Percentiles rank a stretch among this genome's conserved stretches.
phyloP scores from a whole-genome alignment of 2,113 vertebrate species.

The Callipepla californica region DNA sequence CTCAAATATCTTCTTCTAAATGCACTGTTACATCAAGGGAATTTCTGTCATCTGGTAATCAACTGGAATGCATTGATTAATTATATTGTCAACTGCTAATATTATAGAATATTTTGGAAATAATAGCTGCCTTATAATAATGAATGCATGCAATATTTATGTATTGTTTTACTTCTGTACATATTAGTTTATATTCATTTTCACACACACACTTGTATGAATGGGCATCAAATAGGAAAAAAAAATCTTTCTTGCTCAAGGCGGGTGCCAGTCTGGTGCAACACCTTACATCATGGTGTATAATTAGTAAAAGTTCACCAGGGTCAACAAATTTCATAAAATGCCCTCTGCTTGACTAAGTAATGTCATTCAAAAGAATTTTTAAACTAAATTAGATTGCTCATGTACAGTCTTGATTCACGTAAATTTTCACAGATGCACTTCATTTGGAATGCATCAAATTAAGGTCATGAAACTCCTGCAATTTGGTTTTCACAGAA shows the following conservation, averaged over 20 bases:
- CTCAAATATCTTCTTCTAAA: neutral
- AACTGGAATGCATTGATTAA: neutral
- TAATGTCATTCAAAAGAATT: neutral
- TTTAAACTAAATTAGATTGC: neutral
- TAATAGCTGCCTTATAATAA: neutral
- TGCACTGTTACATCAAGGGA: neutral
- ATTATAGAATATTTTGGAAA: neutral
- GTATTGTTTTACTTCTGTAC: neutral
- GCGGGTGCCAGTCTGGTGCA: neutral
- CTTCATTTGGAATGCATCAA: slow-evolving; percentile 29
- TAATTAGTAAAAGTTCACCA: neutral
- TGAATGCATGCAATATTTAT: neutral
- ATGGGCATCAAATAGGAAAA: neutral
- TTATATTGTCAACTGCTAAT: neutral
- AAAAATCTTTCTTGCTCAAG: neutral
- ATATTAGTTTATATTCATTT: neutral
- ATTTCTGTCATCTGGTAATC: neutral
- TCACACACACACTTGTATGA: no score
- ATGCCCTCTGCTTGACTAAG: neutral
- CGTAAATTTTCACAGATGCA: neutral
- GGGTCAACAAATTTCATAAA: neutral
- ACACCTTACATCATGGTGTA: neutral
- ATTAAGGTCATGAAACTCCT: neutral
- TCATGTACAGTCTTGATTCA: neutral
- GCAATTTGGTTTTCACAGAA: neutral